Evolutionary conservation across 2,797 vertebrate genomes (phyloP).

Genomic region (Gila robusta): DNA sequence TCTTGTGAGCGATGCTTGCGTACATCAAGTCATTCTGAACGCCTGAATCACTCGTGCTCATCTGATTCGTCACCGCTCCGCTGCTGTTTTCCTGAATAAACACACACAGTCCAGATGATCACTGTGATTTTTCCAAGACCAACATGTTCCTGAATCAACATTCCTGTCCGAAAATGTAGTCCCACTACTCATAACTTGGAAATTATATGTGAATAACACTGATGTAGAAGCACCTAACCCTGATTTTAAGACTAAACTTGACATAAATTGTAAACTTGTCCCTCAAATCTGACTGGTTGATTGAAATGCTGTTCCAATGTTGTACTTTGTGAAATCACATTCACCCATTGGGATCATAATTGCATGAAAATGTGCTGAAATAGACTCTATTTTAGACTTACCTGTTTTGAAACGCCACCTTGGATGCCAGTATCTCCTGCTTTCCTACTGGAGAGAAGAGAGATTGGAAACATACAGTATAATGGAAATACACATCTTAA

Average conservation of each 20-base stretch:
- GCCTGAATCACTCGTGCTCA: neutral
- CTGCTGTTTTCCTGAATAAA: constrained; percentile 6
- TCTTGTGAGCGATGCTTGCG: neutral
- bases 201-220: neutral
- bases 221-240: neutral
- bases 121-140: too few species aligned
- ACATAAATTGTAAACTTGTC: neutral
- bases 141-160: neutral
- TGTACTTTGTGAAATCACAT: neutral
- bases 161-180: too few species aligned
- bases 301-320: neutral
- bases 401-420: neutral
- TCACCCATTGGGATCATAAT: neutral
- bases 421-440: neutral
- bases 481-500: neutral
- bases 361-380: neutral
- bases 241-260: neutral
- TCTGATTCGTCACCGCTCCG: neutral
- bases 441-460: neutral
- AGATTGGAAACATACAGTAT: neutral
- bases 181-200: neutral
- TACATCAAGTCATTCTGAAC: neutral
- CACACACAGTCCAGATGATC: neutral
- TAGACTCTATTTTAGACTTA: neutral
- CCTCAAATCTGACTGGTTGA: neutral